Conservation (phyloP, 2,888 invertebrate genomes). For the Sialis fuliginosa region DNA sequence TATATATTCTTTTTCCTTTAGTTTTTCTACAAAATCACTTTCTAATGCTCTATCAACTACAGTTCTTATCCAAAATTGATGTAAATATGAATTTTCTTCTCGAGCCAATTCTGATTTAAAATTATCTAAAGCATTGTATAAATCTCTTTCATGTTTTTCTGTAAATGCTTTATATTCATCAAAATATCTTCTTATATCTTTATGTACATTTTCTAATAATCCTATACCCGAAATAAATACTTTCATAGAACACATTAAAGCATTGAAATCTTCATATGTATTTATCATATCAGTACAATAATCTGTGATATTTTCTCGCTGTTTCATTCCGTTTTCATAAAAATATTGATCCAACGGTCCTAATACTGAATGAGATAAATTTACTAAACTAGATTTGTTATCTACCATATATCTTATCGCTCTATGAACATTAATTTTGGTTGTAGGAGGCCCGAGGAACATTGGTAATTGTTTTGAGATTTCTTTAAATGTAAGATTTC, state of each 20-base stretch:
- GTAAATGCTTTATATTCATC: slow-evolving; percentile 5
- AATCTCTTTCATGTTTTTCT: slow-evolving; percentile 5
- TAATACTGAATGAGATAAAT: slow-evolving; percentile 6
- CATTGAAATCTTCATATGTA: not conserved
- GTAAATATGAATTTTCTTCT: not conserved
- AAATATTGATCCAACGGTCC: slow-evolving; percentile 9
- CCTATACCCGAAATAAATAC: slow-evolving; percentile 4
- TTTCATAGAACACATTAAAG: slow-evolving; percentile 5
- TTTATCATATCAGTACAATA: not conserved
- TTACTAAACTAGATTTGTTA: slow-evolving; percentile 2
- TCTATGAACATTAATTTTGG: slow-evolving; percentile 4
- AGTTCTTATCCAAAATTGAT: not conserved
- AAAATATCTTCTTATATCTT: slow-evolving; percentile 4
- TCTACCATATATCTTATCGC: slow-evolving; percentile 3
- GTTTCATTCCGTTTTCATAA: slow-evolving; percentile 4
- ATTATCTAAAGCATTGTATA: slow-evolving; percentile 1
- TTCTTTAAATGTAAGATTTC: slow-evolving; percentile 7
- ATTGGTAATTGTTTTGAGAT: slow-evolving; percentile 5
- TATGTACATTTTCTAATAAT: not conserved
- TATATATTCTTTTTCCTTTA: slow-evolving; percentile 1
- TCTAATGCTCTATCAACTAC: not conserved
- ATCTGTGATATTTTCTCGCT: slow-evolving; percentile 2
- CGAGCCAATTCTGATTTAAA: not conserved
- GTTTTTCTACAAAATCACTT: slow-evolving; percentile 4
- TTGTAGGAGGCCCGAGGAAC: not conserved